Base-by-base conservation (phyloP, 2,888 invertebrate genomes). In the Nemotelus nigrinus region DNA sequence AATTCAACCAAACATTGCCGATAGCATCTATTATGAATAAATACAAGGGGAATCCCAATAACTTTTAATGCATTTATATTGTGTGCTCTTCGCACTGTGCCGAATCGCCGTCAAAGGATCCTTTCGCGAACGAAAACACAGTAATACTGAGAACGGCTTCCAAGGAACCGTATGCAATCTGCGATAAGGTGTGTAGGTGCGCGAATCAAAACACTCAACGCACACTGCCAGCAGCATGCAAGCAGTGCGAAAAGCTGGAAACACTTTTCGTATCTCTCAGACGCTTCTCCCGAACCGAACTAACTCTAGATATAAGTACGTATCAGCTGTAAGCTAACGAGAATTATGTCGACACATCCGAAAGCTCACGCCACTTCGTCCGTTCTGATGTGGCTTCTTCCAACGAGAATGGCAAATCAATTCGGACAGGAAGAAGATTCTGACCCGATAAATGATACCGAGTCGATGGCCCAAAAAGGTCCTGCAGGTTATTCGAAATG, bases 131-230 rank as follows among this genome's bases (percentile, higher is more conserved):
- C 74, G 43, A 74, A 74, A 60, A 47, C 63, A 47, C 74, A 41
- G 74, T 60, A 48, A 60, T 63, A 74, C 74, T 74, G 74, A 74
- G 60, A 39, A 47, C 2, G 47, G 45, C 60, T 63, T 41, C 47
- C 44, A 45, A 50, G 25, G 63, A 74, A 8, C 63, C 63, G 44
- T 45, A 58, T 74, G 74, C 74, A 74, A 48, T 74, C 44, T n/a
- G n/a, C 10, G 25, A 58, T 8, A 3, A 60, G 39, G 58, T 72
- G 50, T 63, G 60, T 60, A 63, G 44, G 60, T 60, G 60, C 10
- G 74, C 47, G 74, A 74, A 63, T 74, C 74, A 60, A 60, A 60
- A 74, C 74, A 74, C 58, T 58, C 57, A 57, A 44, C 57, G 10
- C 50, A 74, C 60, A 63, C 63, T n/a, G n/a, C 43, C 41, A 7